A percentile compares a stretch with the other conserved stretches of the same genome.
Evolutionary conservation across 2,888 invertebrate genomes (phyloP).

Genomic region (Lampropteryx suffumata): DNA sequence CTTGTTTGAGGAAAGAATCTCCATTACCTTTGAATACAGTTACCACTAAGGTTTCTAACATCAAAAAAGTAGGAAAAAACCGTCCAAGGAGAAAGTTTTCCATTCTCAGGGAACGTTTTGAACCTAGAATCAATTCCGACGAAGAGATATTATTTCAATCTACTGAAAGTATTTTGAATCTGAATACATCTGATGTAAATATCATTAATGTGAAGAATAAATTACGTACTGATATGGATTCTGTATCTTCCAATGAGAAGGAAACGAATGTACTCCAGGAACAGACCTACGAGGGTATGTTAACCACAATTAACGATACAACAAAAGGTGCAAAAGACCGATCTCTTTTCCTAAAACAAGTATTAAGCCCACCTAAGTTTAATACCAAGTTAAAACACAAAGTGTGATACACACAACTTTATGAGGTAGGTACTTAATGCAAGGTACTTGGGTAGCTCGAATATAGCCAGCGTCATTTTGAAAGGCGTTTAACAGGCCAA

Average conservation of each 20-base stretch:
- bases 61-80: slow-evolving; percentile 65
- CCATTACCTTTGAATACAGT: slow-evolving; percentile 27
- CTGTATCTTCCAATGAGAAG: slow-evolving; percentile 11
- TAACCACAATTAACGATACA: slow-evolving; percentile 30
- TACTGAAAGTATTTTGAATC: slow-evolving; percentile 56
- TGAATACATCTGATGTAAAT: slow-evolving; percentile 50
- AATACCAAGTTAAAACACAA: slow-evolving; percentile 73
- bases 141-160: slow-evolving; percentile 73
- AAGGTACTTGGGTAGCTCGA: neutral
- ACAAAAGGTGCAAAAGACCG: slow-evolving; percentile 74
- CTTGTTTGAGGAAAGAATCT: slow-evolving; percentile 69
- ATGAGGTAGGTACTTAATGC: neutral
- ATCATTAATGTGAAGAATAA: slow-evolving; percentile 51
- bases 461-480: neutral
- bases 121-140: slow-evolving; percentile 74
- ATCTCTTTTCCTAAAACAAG: slow-evolving; percentile 82
- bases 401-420: slow-evolving; percentile 40
- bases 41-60: slow-evolving; percentile 58
- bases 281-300: slow-evolving; percentile 30
- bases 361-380: slow-evolving; percentile 82
- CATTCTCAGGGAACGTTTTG: slow-evolving; percentile 82
- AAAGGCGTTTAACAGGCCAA: neutral
- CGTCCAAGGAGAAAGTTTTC: slow-evolving; percentile 83
- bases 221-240: slow-evolving; percentile 38
- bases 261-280: slow-evolving; percentile 17